phyloP scores from a whole-genome alignment of 2,888 invertebrate genomes.

The Chymomyza amoena region DNA sequence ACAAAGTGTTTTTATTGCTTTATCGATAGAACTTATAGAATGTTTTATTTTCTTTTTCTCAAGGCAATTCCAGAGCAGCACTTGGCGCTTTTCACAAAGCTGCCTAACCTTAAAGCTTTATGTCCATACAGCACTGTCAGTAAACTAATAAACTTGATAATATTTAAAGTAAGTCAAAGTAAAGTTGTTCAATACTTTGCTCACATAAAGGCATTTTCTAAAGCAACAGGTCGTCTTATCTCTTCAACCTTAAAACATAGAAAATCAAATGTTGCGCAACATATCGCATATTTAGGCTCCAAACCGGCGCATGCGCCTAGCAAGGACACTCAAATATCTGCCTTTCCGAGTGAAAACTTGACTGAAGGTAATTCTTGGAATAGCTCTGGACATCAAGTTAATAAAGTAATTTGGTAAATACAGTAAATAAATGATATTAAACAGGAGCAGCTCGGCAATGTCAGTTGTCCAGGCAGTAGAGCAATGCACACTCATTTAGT shows the following conservation, averaged over 20 bases:
- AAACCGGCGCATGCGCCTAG: constrained; percentile 32
- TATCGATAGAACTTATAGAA: neutral
- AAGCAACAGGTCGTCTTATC: constrained; percentile 44
- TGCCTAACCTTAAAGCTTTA: neutral
- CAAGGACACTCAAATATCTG: constrained; percentile 12
- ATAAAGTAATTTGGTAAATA: neutral
- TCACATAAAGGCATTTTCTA: neutral
- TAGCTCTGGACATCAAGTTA: neutral
- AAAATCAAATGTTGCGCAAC: constrained; percentile 19
- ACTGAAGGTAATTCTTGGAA: neutral
- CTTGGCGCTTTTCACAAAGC: neutral
- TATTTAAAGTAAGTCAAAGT: no score
- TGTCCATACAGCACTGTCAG: neutral
- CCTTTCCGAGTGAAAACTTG: neutral
- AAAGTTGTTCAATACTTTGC: no score
- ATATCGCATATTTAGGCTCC: constrained; percentile 1
- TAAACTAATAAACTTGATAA: no score
- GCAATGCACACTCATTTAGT: neutral
- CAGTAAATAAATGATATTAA: neutral
- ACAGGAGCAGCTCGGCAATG: neutral
- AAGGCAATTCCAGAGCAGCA: neutral
- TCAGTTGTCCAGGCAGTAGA: neutral
- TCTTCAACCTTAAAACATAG: constrained; percentile 21
- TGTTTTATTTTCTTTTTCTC: neutral
- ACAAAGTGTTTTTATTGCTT: neutral